Conservation (phyloP, 2,797 vertebrate genomes). For the Ibycter americanus region DNA sequence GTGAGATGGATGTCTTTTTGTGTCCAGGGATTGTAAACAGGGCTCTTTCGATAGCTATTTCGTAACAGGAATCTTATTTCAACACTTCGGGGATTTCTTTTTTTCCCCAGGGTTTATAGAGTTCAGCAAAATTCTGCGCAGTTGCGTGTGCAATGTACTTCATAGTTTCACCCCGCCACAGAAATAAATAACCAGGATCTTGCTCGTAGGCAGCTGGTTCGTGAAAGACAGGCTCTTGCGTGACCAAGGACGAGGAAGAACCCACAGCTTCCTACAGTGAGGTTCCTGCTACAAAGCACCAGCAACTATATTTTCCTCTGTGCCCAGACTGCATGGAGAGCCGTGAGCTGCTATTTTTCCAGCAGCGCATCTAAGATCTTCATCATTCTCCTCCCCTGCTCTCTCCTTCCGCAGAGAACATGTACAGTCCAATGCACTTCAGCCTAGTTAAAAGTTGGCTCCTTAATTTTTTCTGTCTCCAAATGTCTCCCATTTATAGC, state of each 20-base stretch:
- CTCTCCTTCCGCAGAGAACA: background rate
- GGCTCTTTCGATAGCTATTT: constrained; percentile 11
- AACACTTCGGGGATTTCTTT: constrained; percentile 14
- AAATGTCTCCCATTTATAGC: constrained; percentile 61
- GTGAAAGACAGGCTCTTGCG: background rate
- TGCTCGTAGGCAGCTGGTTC: background rate
- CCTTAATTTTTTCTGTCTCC: background rate
- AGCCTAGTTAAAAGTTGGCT: constrained; percentile 50
- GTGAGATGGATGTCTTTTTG: background rate
- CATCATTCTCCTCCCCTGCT: background rate
- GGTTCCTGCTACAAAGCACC: background rate
- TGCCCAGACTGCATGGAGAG: background rate
- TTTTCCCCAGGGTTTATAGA: background rate
- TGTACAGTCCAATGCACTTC: background rate
- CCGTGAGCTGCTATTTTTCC: background rate
- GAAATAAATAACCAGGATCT: constrained; percentile 24
- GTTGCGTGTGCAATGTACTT: background rate
- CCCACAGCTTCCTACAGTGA: background rate
- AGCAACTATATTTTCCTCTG: background rate
- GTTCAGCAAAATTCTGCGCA: constrained; percentile 15
- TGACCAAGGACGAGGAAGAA: background rate
- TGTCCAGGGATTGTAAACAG: constrained; percentile 13
- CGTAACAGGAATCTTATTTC: constrained; percentile 54
- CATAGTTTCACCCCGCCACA: background rate
- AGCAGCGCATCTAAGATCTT: background rate